phyloP scores from a whole-genome alignment of 2,113 vertebrate genomes.

The Aegithalos caudatus region DNA sequence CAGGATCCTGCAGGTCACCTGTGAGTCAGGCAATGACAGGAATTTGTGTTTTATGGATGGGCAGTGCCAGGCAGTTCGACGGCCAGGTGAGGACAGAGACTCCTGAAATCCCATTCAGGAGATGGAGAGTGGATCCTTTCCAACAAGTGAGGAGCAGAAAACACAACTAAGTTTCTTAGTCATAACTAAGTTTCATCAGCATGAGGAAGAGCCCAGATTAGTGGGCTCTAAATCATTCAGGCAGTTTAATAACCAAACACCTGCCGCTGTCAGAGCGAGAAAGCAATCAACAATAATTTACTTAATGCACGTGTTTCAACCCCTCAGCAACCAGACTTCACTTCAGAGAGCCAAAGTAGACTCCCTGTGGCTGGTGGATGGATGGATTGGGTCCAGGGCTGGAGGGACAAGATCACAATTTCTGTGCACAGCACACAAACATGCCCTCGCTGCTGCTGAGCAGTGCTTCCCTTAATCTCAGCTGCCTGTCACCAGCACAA shows the following conservation, averaged over 20 bases:
- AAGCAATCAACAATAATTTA: background rate
- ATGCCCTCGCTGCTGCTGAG: background rate
- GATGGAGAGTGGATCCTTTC: background rate
- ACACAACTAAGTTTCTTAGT: background rate
- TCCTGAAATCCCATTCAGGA: background rate
- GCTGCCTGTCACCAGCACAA: conserved; percentile 17
- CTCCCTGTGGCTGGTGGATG: background rate
- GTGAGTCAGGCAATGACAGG: background rate
- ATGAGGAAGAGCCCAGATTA: background rate
- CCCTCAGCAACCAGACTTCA: background rate
- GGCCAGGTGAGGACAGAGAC: background rate
- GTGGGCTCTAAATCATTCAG: background rate
- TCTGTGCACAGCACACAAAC: accelerated
- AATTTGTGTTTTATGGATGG: background rate
- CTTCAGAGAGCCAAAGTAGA: background rate
- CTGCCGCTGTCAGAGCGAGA: background rate
- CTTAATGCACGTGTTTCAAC: background rate
- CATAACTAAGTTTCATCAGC: background rate
- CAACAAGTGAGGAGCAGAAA: background rate
- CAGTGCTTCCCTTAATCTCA: background rate
- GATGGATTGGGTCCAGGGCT: background rate
- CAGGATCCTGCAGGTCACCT: background rate
- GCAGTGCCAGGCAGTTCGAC: background rate
- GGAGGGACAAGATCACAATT: background rate
- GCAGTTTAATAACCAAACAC: background rate